phyloP scores from a whole-genome alignment of 2,797 vertebrate species.

The Nyctibius grandis region DNA sequence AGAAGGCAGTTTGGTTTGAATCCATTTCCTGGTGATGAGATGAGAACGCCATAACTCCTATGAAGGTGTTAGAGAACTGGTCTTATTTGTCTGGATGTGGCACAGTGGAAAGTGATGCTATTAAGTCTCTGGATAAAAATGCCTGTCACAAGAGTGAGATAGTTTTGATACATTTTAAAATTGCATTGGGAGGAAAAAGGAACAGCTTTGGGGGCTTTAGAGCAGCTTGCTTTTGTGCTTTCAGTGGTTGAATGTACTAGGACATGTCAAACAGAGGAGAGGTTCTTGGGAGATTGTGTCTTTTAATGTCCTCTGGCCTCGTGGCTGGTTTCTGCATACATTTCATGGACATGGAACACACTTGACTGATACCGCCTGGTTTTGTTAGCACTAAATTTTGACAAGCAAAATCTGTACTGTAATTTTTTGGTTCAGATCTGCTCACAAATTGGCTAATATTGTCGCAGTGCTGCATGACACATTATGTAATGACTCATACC shows the following conservation, averaged over 20 bases:
- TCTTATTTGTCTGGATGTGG: background rate
- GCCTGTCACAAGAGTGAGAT: background rate
- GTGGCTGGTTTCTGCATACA: background rate
- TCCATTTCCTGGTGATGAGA: background rate
- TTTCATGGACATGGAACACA: background rate
- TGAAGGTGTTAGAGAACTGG: background rate
- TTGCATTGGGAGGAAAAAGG: background rate
- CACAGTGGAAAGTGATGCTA: background rate
- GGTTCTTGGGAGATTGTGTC: background rate
- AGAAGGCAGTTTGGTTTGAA: background rate
- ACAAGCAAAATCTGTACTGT: background rate
- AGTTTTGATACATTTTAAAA: background rate
- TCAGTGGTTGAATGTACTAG: background rate
- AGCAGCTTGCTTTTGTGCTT: background rate
- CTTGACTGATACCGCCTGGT: background rate
- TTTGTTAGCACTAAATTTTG: background rate
- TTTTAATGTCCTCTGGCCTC: background rate
- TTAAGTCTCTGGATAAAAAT: background rate
- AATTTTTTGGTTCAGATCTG: background rate
- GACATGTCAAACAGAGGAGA: background rate
- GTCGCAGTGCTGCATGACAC: background rate
- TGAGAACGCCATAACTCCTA: background rate
- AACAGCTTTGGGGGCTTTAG: background rate
- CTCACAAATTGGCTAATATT: background rate
- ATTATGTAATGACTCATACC: background rate